phyloP scores from a whole-genome alignment of 2,888 invertebrate species.

The Melanophora roralis region DNA sequence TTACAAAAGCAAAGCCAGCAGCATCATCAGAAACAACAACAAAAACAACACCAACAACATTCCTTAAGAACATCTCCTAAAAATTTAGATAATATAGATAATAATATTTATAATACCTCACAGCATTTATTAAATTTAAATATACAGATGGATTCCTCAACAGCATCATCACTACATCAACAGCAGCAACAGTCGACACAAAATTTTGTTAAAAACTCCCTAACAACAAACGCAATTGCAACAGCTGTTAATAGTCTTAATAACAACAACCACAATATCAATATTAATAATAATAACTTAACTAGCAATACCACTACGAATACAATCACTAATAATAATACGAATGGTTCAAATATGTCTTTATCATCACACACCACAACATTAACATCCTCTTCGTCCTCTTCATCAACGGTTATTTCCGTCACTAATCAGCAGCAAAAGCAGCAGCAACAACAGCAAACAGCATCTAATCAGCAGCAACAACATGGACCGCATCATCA shows the following conservation, averaged over 20 bases:
- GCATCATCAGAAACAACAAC: slow-evolving; percentile 62
- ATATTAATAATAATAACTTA: slow-evolving; percentile 32
- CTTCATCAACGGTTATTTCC: slow-evolving; percentile 46
- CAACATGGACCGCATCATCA: slow-evolving; percentile 67
- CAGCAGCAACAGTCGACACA: slow-evolving; percentile 51
- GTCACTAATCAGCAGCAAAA: slow-evolving; percentile 61
- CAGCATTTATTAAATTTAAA: slow-evolving; percentile 62
- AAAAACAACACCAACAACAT: slow-evolving; percentile 64
- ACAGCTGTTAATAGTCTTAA: slow-evolving; percentile 53
- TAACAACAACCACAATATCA: background rate
- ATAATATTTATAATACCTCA: slow-evolving; percentile 64
- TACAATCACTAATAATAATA: slow-evolving; percentile 56
- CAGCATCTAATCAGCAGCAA: slow-evolving; percentile 61
- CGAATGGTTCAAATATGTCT: slow-evolving; percentile 54
- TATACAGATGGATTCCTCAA: slow-evolving; percentile 65
- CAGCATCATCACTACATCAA: no score
- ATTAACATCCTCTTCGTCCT: slow-evolving; percentile 47
- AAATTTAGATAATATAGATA: slow-evolving; percentile 56
- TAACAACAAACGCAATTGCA: slow-evolving; percentile 41
- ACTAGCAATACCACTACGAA: background rate
- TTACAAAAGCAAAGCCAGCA: slow-evolving; percentile 60
- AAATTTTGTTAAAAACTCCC: slow-evolving; percentile 43
- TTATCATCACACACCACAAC: slow-evolving; percentile 62
- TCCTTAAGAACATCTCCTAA: slow-evolving; percentile 67
- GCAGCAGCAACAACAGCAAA: slow-evolving; percentile 66